Evolutionary conservation across 2,113 vertebrate species (phyloP).

Genomic region (Halcyon malimbica): DNA sequence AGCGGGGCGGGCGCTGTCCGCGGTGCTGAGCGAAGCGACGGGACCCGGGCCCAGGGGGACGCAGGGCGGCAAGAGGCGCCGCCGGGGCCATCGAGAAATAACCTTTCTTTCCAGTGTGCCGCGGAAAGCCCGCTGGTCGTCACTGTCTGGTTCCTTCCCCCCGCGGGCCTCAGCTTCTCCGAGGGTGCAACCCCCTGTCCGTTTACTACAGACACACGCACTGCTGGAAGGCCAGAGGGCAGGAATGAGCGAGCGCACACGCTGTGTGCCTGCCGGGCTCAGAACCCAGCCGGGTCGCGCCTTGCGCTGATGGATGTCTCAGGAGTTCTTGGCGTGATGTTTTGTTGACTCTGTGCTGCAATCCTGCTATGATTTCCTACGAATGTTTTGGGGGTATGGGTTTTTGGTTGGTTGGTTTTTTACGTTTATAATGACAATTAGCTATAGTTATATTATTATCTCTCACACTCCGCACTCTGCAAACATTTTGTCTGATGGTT

Average conservation of each 20-base stretch:
- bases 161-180: not conserved
- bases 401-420: not conserved
- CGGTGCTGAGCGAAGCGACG: constrained; percentile 20
- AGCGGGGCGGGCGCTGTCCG: constrained; percentile 11
- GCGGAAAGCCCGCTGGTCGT: not conserved
- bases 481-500: not conserved
- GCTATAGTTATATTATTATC: not conserved
- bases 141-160: not conserved
- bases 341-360: not conserved
- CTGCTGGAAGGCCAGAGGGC: not conserved
- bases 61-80: too few relatives aligned
- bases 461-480: not conserved
- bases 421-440: not conserved
- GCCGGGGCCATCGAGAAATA: not conserved
- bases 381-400: not conserved
- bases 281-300: not conserved
- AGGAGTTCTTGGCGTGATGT: not conserved
- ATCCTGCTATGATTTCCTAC: not conserved
- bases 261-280: not conserved
- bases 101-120: too few relatives aligned
- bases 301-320: not conserved
- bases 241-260: not conserved
- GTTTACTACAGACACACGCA: not conserved
- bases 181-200: not conserved
- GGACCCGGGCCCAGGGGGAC: too few relatives aligned